Evolutionary conservation across 2,113 vertebrate genomes (phyloP), one percentile per base, ranked within the genome.

Genomic region (Coturnix japonica): DNA sequence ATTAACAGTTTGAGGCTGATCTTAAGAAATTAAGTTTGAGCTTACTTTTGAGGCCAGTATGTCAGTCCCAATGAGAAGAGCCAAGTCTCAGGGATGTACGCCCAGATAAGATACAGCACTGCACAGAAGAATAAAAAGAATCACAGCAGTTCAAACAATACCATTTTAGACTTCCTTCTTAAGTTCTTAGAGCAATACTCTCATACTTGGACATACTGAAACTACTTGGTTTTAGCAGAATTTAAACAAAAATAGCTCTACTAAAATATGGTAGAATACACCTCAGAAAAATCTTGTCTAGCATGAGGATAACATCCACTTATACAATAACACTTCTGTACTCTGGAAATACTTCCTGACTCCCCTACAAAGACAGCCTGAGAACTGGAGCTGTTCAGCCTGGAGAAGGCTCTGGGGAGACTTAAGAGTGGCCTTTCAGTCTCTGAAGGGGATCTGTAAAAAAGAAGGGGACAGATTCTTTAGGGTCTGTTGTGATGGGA

Each of bases 11-110:
- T 53, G 90, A 70, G 26, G 75, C 25, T 87, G 69, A 4, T 26
- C 16, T 61, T 31, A 94, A 39, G 54, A 39, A 39, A 75, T 69
- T 46, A 89, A 72, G 25, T 67, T n/a, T 89, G 71, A 75, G 98
- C 98, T 98, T 98, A 99, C 99, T 99, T 99, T 95, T 99, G 99
- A 95, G 99, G 99, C 99, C 99, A 99, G 83, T 99, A 99, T 7
- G 99, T 98, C 72, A 99, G 97, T 65, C 99, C 99, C 85, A 99
- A 35, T 12, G 98, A 98, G 91, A 99, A 98, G 11, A 99, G 98
- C 99, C 99, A 99, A 44, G 98, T 97, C 65, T 99, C 99, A 8
- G 99, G 99, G 96, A 98, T 15, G 17, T 97, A 99, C 9, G 99
- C 99, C 99, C 99, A 99, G n/a, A 99, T 95, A 14, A 99, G 98